Percentiles rank a stretch among this genome's conserved stretches.
Conservation (phyloP, 2,113 vertebrate genomes). For the Menidia beryllina region DNA sequence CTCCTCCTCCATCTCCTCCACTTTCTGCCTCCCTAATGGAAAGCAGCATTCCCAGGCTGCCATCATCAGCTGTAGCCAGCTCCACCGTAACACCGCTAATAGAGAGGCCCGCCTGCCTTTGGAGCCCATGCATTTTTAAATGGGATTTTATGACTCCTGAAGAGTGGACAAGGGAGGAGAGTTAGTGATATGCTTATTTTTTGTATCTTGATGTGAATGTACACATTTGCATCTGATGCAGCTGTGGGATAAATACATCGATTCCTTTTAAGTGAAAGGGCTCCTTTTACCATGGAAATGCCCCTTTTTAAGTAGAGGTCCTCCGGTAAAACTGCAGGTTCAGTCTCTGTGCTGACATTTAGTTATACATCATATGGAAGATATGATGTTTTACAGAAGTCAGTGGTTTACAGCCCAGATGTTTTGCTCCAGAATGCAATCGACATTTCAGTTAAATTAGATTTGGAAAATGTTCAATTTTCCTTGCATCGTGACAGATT, state of each 20-base stretch:
- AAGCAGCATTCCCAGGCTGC: constrained; percentile 65
- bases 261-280: not conserved
- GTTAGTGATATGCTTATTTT: constrained; percentile 36
- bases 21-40: constrained; percentile 50
- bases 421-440: not conserved
- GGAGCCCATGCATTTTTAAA: constrained; percentile 77
- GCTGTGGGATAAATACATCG: not conserved
- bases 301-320: not conserved
- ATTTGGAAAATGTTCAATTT: not conserved
- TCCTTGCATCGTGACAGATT: not conserved
- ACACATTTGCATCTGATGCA: not conserved
- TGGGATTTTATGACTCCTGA: constrained; percentile 71
- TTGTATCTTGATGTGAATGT: constrained; percentile 21
- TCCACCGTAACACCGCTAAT: constrained; percentile 67
- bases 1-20: not conserved
- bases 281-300: not conserved
- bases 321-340: not conserved
- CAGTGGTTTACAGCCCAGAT: too few relatives aligned
- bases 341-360: too few relatives aligned
- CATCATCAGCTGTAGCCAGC: constrained; percentile 61
- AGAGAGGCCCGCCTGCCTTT: constrained; percentile 70
- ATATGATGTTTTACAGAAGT: too few relatives aligned
- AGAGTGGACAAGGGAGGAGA: constrained; percentile 42
- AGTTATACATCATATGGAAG: too few relatives aligned
- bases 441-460: not conserved